These are phyloP conservation scores for Willowsia nigromaculata DNA, from an alignment of 2,888 invertebrate species.

Conservation along the genomic window DNA sequence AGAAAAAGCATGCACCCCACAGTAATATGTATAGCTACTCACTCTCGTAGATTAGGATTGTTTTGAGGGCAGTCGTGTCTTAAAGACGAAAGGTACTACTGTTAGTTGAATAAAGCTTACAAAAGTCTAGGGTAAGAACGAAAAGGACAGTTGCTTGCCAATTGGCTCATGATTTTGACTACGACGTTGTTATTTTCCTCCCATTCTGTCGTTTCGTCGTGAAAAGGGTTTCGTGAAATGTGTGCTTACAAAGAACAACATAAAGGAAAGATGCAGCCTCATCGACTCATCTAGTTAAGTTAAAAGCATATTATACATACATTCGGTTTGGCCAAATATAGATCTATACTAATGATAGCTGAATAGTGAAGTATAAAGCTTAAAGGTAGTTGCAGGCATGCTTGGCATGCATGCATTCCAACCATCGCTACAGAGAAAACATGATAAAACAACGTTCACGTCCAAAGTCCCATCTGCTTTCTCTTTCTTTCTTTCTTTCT, in stretches of 20 bases:
- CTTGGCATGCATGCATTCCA: not conserved
- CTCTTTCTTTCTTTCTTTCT: not conserved
- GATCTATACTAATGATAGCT: too few species aligned
- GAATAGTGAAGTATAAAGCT: not conserved
- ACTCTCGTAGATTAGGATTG: not conserved
- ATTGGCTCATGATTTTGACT: conserved; percentile 63
- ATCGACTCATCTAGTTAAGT: conserved; percentile 18
- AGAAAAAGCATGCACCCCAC: not conserved
- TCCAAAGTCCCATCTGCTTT: conserved; percentile 25
- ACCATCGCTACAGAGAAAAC: not conserved
- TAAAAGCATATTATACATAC: not conserved
- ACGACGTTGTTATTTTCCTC: conserved; percentile 55
- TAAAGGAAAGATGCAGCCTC: not conserved
- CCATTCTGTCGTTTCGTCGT: conserved; percentile 2
- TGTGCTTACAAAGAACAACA: not conserved
- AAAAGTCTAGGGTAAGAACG: conserved; percentile 3
- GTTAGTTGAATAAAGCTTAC: not conserved
- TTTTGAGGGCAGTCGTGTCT: not conserved
- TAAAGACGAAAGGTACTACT: conserved; percentile 29
- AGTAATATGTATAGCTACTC: not conserved
- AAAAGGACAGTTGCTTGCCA: conserved; percentile 65
- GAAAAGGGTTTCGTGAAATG: conserved; percentile 49
- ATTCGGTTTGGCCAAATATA: too few species aligned
- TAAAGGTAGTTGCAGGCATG: not conserved
- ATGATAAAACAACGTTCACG: not conserved